Base-by-base conservation (phyloP, 2,888 invertebrate genomes). In the Drosophila austrosaltans region DNA sequence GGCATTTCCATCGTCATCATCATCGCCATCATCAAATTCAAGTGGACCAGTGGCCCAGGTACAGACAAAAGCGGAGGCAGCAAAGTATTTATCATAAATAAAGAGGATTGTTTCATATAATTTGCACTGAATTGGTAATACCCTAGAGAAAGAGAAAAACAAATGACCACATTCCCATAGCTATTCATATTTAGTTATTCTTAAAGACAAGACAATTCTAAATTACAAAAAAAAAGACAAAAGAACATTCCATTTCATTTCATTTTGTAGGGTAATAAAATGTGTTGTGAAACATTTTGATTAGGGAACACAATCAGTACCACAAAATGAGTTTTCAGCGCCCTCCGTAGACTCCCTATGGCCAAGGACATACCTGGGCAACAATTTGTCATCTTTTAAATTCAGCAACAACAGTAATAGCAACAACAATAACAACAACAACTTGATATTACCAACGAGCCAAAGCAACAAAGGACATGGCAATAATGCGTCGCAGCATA, bases 311-410 rank as follows among this genome's bases (percentile, higher is more conserved):
- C 88, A 89, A 89, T 90, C 89, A 89, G 90, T 86, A 84, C 81
- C 89, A 84, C 76, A 81, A 86, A 82, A 80, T 81, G 75, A 84
- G 85, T 82, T 71, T 73, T 73, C 63, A 70, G 61, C 63, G 76
- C 64, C 57, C 39, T 32, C 3, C 64, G 40, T 22, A 20, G 39
- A 44, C 22, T 30, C 44, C 28, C 30, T 44, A 44, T 36, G 36
- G 36, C 36, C 36, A 36, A 36, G 36, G 36, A 36, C 48, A 40
- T 72, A 79, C 72, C 88, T 81, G 76, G 65, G 25, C 78, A 76
- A 87, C 87, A 78, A 87, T 87, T 87, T 87, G 86, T 87, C 86
- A 89, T 87, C 84, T 87, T 87, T 84, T 82, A 89, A 84, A 82
- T 72, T 78, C 76, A 79, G 76, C 75, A 79, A 69, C 67, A 79